A percentile compares a stretch with the other conserved stretches of the same genome.
Evolutionary conservation across 2,797 vertebrate genomes (phyloP).

Genomic region (Pantherophis alleghaniensis): DNA sequence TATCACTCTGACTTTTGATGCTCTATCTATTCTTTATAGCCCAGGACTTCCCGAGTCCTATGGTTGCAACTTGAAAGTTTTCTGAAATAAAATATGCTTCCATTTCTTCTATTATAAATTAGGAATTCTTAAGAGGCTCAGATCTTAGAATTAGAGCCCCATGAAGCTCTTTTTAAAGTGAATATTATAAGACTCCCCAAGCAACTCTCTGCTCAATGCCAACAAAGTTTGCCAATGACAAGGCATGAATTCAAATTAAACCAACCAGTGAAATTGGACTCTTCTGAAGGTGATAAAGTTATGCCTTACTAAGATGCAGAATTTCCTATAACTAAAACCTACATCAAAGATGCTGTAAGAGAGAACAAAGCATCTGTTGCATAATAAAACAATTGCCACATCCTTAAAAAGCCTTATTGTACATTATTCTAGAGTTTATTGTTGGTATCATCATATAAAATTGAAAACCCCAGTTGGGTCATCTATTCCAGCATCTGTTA

Average conservation of each 20-base stretch:
- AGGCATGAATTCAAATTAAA: not conserved
- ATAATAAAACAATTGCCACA: not conserved
- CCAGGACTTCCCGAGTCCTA: not conserved
- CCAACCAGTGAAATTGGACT: not conserved
- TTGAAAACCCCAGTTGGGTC: not conserved
- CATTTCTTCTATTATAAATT: not conserved
- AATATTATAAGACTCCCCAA: not conserved
- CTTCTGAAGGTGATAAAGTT: not conserved
- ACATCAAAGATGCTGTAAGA: not conserved
- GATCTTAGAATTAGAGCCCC: not conserved
- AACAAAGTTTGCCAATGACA: not conserved
- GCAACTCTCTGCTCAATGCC: not conserved
- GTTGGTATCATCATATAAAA: not conserved
- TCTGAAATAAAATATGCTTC: not conserved
- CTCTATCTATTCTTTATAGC: not conserved
- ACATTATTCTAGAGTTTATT: not conserved
- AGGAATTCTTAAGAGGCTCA: not conserved
- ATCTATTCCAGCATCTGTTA: not conserved
- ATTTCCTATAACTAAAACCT: not conserved
- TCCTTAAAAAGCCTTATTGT: not conserved
- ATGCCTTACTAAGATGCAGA: not conserved
- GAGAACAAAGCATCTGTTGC: not conserved
- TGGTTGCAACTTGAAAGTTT: not conserved
- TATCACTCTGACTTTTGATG: not conserved
- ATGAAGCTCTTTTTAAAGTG: not conserved